These are phyloP conservation scores for Scolopax rusticola DNA, from an alignment of 2,797 vertebrate genomes.

Conservation along the genomic window DNA sequence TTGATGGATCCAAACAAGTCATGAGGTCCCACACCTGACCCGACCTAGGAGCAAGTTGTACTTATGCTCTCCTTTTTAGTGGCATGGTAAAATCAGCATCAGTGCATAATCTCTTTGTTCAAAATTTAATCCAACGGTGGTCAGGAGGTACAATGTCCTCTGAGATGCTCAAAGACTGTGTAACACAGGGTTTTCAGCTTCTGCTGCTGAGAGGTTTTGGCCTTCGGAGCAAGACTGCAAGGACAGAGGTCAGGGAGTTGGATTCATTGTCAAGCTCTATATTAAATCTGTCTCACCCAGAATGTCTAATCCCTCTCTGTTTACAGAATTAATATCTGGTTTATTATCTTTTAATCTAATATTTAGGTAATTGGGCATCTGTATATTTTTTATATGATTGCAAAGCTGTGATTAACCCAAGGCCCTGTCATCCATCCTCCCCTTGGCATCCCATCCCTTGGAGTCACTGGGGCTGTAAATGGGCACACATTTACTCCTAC, in stretches of 20 bases:
- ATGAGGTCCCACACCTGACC: neutral
- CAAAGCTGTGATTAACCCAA: neutral
- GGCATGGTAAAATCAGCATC: neutral
- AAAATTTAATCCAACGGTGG: neutral
- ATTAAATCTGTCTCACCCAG: slow-evolving; percentile 44
- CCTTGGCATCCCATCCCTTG: neutral
- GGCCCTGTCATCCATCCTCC: neutral
- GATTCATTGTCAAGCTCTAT: slow-evolving; percentile 20
- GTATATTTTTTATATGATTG: neutral
- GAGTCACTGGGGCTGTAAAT: neutral
- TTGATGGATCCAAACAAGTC: neutral
- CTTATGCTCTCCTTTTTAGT: neutral
- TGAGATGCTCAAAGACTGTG: neutral
- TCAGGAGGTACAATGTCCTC: neutral
- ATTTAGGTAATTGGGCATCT: neutral
- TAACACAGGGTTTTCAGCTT: neutral
- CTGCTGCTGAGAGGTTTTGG: neutral
- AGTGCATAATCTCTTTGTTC: neutral
- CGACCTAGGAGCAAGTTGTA: neutral
- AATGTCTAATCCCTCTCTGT: neutral
- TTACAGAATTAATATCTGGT: slow-evolving; percentile 21
- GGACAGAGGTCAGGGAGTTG: neutral
- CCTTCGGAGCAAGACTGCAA: slow-evolving; percentile 7
- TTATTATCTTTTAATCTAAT: slow-evolving; percentile 24
- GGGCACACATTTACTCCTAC: neutral